These are phyloP conservation scores for Siphonodentalium dalli DNA, from an alignment of 2,888 invertebrate species.

Conservation along the genomic window DNA sequence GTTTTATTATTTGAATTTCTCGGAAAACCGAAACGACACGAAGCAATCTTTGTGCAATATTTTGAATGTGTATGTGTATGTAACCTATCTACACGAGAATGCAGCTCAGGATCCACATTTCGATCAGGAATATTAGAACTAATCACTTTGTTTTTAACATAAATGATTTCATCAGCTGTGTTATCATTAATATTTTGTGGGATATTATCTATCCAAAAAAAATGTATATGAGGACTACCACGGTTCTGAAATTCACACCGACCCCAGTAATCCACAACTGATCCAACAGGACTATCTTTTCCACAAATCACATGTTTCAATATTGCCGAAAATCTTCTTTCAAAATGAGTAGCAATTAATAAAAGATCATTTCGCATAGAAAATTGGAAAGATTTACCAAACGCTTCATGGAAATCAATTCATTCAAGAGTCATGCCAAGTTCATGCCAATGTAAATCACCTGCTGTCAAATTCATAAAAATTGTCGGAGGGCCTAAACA, in stretches of 20 bases:
- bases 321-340: conserved; percentile 1
- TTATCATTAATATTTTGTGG: no score
- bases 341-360: conserved; percentile 3
- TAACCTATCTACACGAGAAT: no score
- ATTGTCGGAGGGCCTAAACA: conserved; percentile 4
- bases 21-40: no score
- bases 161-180: no score
- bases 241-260: conserved; percentile 3
- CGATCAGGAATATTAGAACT: no score
- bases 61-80: no score
- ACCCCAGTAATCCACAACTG: background rate
- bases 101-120: no score
- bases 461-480: conserved; percentile 4
- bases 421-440: background rate
- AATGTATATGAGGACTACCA: conserved; percentile 6
- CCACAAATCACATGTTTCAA: conserved; percentile 5
- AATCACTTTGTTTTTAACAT: no score
- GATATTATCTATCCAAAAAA: conserved; percentile 1
- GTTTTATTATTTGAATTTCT: no score
- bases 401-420: no score
- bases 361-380: conserved; percentile 7
- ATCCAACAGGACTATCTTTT: background rate
- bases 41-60: no score
- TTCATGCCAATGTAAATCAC: conserved; percentile 3
- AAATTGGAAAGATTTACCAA: background rate